Evolutionary conservation across 2,888 invertebrate genomes (phyloP).

Genomic region (Callyntrura sp.): DNA sequence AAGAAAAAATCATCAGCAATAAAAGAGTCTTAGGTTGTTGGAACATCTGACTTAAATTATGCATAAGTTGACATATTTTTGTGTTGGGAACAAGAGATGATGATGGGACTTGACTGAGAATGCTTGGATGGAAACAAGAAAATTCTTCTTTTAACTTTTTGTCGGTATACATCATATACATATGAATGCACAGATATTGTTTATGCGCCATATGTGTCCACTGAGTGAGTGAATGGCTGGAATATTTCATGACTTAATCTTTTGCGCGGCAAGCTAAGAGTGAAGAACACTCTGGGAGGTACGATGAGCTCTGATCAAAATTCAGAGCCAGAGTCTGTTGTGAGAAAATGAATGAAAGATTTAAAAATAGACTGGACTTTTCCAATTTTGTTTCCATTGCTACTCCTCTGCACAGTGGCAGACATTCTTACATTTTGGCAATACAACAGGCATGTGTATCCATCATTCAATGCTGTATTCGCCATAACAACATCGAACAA

Average conservation of each 20-base stretch:
- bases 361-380: not conserved
- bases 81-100: conserved; percentile 52
- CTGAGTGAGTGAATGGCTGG: conserved; percentile 22
- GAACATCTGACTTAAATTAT: conserved; percentile 77
- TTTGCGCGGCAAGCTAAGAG: conserved; percentile 27
- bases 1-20: conserved; percentile 48
- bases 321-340: not conserved
- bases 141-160: conserved; percentile 33
- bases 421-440: too few relatives aligned
- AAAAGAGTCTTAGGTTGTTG: conserved; percentile 49
- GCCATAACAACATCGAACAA: too few relatives aligned
- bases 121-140: conserved; percentile 31
- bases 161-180: conserved; percentile 16
- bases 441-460: too few relatives aligned
- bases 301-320: conserved; percentile 4
- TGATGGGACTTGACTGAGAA: conserved; percentile 71
- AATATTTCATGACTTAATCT: conserved; percentile 71
- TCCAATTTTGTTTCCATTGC: not conserved
- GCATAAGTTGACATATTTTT: conserved; percentile 79
- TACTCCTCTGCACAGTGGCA: too few relatives aligned
- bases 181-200: conserved; percentile 41
- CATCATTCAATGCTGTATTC: too few relatives aligned
- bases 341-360: not conserved
- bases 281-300: conserved; percentile 15
- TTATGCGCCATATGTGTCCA: conserved; percentile 68